Base-by-base conservation (phyloP, 2,113 vertebrate genomes). In the Dendropsophus ebraccatus region DNA sequence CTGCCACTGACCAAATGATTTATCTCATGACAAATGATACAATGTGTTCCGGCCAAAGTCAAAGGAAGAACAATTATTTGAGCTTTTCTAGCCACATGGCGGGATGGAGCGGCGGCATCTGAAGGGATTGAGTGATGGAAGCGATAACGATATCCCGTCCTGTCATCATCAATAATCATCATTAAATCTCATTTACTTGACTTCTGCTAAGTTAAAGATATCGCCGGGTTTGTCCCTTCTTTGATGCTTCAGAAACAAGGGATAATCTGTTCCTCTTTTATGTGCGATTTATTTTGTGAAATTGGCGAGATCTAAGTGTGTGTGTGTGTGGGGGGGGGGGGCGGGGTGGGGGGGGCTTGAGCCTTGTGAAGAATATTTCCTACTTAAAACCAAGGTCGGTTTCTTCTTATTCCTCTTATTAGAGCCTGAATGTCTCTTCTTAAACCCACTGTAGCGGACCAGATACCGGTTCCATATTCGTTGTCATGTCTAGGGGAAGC, bases 1-100 rank as follows among this genome's bases (percentile, higher is more conserved):
- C 50, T 47, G 35, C 9, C 16, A 70, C 23, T 56, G 49, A 73
- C 49, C 23, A 21, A 28, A 45, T 17, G 69, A 74, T 83, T 58
- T 54, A 56, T 25, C 37, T 35, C 13, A 82, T 49, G 47, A 83
- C 49, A 76, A 76, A 49, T 62, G 82, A 84, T 62, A 50, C 56
- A 76, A 50, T 21, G 35, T 25, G 13, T 62, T 28, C 11, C 5
- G 52, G 52, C 32, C 70, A 84, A 84, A 85, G 83, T 85, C 56
- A 77, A 32, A 75, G 30, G 72, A 65, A 84, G 83, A 84, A 77
- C 56, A 84, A 84, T 85, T 78, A 85, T 25, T 78, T 9, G 25
- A 28, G 28, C 45, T 28, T 69, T 60, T n/a, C 3, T 19, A 13
- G 69, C 50, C 56, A 13, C 65, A 4, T 14, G 50, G 1, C 9